Evolutionary conservation across 2,888 invertebrate genomes (phyloP).

Genomic region (Nephrotoma guestfalica): DNA sequence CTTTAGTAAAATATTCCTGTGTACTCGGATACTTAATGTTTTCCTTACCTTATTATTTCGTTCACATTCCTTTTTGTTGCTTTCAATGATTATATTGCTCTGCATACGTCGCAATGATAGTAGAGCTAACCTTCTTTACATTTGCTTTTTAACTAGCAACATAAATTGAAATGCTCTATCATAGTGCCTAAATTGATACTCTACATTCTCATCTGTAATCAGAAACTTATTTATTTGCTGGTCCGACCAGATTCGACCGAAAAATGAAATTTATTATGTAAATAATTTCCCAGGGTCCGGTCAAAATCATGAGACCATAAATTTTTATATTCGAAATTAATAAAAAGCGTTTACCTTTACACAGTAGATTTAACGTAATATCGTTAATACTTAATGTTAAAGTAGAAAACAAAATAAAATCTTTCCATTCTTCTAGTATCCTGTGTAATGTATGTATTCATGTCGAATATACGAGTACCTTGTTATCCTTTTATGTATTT

Average conservation of each 20-base stretch:
- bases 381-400: background rate
- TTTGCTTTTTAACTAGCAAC: no score
- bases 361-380: background rate
- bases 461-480: background rate
- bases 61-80: no score
- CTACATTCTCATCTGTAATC: slow-evolving; percentile 19
- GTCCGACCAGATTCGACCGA: slow-evolving; percentile 15
- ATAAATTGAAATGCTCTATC: no score
- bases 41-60: no score
- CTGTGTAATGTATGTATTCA: background rate
- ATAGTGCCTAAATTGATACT: slow-evolving; percentile 45
- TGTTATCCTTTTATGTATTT: background rate
- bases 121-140: no score
- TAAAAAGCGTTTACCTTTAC: background rate
- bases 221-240: background rate
- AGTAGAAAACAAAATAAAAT: background rate
- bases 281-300: background rate
- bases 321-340: background rate
- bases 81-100: no score
- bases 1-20: no score
- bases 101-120: no score
- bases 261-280: background rate
- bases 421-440: background rate
- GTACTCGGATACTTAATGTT: no score
- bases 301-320: background rate